Percentiles rank a stretch among this genome's conserved stretches.
Evolutionary conservation across 2,888 invertebrate species (phyloP).

Genomic region (Altica lythri): DNA sequence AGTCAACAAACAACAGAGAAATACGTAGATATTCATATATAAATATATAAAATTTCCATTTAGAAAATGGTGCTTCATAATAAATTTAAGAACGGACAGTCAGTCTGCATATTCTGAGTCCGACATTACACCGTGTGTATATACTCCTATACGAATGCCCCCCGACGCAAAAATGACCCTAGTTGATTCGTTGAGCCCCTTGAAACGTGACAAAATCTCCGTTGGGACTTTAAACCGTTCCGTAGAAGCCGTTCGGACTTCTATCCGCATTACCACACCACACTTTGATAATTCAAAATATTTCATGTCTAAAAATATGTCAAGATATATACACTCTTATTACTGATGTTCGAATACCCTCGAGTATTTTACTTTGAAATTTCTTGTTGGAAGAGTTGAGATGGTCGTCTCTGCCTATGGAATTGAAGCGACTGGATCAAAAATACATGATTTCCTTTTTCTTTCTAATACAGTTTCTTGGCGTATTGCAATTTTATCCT

Average conservation of each 20-base stretch:
- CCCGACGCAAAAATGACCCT: constrained; percentile 48
- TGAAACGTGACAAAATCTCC: constrained; percentile 59
- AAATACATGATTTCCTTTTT: constrained; percentile 10
- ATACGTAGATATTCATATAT: constrained; percentile 49
- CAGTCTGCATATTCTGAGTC: constrained; percentile 48
- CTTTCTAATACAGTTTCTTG: no score
- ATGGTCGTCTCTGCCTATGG: constrained; percentile 1
- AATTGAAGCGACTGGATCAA: constrained; percentile 13
- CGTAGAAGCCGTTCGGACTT: constrained; percentile 26
- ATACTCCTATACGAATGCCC: constrained; percentile 25
- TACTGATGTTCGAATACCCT: constrained; percentile 18
- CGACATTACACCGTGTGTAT: constrained; percentile 28
- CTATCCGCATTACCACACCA: constrained; percentile 27
- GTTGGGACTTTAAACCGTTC: constrained; percentile 53
- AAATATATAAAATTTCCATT: constrained; percentile 59
- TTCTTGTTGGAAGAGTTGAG: constrained; percentile 12
- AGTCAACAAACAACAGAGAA: constrained; percentile 29
- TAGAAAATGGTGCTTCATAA: constrained; percentile 56
- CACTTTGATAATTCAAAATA: constrained; percentile 42
- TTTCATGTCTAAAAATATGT: constrained; percentile 42
- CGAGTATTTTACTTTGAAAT: constrained; percentile 15
- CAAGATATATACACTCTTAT: constrained; percentile 31
- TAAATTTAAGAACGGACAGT: constrained; percentile 56
- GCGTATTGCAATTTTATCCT: no score
- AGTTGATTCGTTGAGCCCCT: constrained; percentile 36